Conservation (phyloP, 2,797 vertebrate genomes). For the Microctenopoma stevenorrisi region DNA sequence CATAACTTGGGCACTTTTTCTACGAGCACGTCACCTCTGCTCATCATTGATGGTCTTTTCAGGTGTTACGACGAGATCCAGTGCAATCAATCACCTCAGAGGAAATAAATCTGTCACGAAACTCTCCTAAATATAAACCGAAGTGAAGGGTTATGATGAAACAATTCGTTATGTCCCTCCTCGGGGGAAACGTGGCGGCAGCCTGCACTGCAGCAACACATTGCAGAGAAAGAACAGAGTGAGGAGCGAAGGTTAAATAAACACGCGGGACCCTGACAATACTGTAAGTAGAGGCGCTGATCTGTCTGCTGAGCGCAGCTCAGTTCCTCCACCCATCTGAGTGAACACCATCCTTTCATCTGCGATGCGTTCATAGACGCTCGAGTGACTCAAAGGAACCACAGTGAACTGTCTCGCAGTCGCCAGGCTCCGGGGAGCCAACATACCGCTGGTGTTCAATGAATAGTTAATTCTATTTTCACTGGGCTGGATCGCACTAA, state of each 20-base stretch:
- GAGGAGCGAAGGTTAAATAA: conserved; percentile 21
- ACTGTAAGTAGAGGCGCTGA: neutral
- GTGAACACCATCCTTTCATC: neutral
- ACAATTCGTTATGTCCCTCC: neutral
- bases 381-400: conserved; percentile 32
- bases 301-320: neutral
- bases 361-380: conserved; percentile 30
- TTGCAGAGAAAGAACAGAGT: neutral
- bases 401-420: conserved; percentile 44
- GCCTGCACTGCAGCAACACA: conserved; percentile 15
- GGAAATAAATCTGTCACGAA: conserved; percentile 16
- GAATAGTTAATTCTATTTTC: conserved; percentile 57
- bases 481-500: conserved; percentile 10
- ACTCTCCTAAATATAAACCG: conserved; percentile 14
- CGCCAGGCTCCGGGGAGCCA: conserved; percentile 23
- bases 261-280: neutral
- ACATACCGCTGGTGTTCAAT: conserved; percentile 20
- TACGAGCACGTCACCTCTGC: conserved; percentile 2
- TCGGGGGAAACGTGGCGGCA: conserved; percentile 21
- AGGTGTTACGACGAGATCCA: neutral
- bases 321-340: too few relatives aligned
- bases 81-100: neutral
- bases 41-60: conserved; percentile 27
- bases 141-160: conserved; percentile 27
- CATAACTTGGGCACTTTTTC: neutral